Evolutionary conservation across 2,888 invertebrate genomes (phyloP).

Genomic region (Mythimna loreyi): DNA sequence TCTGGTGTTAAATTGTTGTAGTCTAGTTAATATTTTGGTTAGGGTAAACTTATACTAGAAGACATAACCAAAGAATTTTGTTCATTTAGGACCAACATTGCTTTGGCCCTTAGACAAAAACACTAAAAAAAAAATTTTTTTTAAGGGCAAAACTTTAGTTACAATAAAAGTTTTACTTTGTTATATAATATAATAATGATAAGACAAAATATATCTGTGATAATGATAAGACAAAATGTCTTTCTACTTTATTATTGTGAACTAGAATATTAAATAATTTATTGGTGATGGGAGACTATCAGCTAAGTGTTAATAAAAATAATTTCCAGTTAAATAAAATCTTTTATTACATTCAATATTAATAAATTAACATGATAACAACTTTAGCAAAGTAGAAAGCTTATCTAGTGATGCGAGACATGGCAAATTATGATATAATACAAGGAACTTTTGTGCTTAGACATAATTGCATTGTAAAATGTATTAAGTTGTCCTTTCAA

Average conservation of each 20-base stretch:
- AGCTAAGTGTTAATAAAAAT: conserved; percentile 22
- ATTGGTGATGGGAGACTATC: conserved; percentile 9
- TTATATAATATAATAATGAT: conserved; percentile 24
- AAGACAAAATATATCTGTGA: neutral
- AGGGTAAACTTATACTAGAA: conserved; percentile 11
- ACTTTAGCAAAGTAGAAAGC: conserved; percentile 45
- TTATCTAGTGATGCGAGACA: conserved; percentile 38
- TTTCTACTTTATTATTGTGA: neutral
- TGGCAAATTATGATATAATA: conserved; percentile 34
- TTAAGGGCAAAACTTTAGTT: too few species aligned
- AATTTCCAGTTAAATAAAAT: conserved; percentile 53
- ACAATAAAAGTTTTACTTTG: neutral
- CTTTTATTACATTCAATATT: conserved; percentile 61
- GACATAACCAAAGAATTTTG: conserved; percentile 25
- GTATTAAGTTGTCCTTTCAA: too few species aligned
- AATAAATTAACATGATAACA: conserved; percentile 60
- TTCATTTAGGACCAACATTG: too few species aligned
- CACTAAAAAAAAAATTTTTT: neutral
- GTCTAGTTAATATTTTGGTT: neutral
- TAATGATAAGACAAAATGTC: conserved; percentile 26
- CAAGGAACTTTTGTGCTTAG: conserved; percentile 33
- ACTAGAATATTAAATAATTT: neutral
- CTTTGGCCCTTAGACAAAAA: neutral
- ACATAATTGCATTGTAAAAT: conserved; percentile 2
- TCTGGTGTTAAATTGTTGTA: neutral